phyloP scores from a whole-genome alignment of 1,140 invertebrate genomes.

The Ceratitis capitata region DNA sequence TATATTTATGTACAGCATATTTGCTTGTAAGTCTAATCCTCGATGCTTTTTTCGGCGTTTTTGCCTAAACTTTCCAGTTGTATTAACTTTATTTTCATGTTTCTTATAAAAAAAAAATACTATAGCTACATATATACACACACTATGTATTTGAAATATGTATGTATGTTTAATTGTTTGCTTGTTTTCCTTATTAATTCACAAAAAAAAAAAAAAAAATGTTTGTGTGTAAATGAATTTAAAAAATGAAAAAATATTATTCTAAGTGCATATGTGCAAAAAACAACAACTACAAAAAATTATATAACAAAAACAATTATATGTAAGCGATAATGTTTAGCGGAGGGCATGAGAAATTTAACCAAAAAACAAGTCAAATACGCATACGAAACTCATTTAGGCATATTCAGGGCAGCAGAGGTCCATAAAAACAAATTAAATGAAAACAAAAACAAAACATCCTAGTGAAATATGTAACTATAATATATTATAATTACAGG shows the following conservation, averaged over 20 bases:
- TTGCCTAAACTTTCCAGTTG: background rate
- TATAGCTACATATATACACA: background rate
- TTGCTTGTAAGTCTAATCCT: constrained; percentile 3
- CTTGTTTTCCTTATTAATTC: background rate
- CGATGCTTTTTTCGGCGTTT: background rate
- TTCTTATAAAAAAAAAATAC: background rate
- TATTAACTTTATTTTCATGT: background rate
- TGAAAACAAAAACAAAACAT: background rate
- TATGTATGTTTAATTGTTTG: background rate
- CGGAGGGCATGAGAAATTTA: constrained; percentile 1
- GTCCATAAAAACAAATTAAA: too few species aligned
- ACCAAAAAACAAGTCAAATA: background rate
- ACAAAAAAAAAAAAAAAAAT: background rate
- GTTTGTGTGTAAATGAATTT: background rate
- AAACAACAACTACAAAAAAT: background rate
- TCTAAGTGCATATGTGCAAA: background rate
- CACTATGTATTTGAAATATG: background rate
- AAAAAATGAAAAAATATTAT: constrained; percentile 4
- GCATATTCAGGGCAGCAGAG: background rate
- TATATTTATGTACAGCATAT: too few species aligned
- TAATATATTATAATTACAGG: background rate
- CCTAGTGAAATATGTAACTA: background rate
- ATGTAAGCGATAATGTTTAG: background rate
- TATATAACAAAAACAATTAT: background rate
- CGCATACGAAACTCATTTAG: background rate